Conservation (phyloP, 2,888 invertebrate species). For the Sphecodes monilicornis region DNA sequence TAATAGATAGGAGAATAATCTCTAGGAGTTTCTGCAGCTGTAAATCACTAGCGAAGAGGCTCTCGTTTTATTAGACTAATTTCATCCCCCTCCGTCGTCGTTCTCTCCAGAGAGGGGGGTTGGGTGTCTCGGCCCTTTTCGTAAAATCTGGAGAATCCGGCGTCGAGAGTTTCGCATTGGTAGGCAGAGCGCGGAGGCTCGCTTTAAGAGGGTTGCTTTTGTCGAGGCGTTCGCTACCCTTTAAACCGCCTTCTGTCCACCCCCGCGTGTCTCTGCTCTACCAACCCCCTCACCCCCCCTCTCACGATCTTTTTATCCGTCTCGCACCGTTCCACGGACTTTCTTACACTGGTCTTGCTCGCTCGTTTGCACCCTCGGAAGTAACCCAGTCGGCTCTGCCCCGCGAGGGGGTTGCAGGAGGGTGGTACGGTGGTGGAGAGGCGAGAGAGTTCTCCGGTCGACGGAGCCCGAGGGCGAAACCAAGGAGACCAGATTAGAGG, state of each 20-base stretch:
- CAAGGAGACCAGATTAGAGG: conserved; percentile 84
- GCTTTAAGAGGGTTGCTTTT: conserved; percentile 81
- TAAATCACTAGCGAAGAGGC: conserved; percentile 7
- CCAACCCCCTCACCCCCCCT: conserved; percentile 20
- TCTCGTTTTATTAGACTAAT: conserved; percentile 39
- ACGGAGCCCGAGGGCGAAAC: conserved; percentile 82
- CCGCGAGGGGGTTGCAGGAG: background rate
- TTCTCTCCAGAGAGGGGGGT: background rate
- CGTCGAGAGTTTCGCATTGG: conserved; percentile 75
- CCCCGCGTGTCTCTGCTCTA: conserved; percentile 53
- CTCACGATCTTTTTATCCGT: conserved; percentile 50
- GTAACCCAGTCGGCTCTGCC: conserved; percentile 50
- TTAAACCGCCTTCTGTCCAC: conserved; percentile 76
- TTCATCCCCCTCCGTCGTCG: background rate
- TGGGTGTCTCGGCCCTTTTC: conserved; percentile 31
- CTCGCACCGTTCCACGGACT: conserved; percentile 68
- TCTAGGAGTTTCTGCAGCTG: background rate
- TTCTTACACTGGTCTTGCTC: conserved; percentile 63
- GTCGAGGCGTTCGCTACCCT: conserved; percentile 81
- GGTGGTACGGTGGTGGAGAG: conserved; percentile 15
- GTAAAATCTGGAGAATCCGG: conserved; percentile 63
- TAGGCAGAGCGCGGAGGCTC: conserved; percentile 77
- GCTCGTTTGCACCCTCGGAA: conserved; percentile 66
- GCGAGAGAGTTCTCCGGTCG: conserved; percentile 59
- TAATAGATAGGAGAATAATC: conserved; percentile 9